Base-by-base conservation (phyloP, 2,797 vertebrate genomes). In the Cossypha dichroa region DNA sequence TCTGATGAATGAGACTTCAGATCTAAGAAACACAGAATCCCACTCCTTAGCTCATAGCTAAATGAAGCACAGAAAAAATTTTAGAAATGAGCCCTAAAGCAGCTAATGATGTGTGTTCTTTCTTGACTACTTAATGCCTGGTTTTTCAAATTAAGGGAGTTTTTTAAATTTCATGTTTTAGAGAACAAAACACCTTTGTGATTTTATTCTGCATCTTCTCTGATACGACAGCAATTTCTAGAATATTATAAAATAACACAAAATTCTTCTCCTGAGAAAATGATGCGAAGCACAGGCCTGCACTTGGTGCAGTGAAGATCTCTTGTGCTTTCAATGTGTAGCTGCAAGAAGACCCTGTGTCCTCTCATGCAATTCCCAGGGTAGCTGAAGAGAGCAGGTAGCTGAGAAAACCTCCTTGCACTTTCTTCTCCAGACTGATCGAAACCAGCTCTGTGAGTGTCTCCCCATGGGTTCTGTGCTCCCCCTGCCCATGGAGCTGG, bases 1-100 rank as follows among this genome's bases (percentile, higher is more conserved):
- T 83, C 73, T 88, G 31, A 62, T 85, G 13, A 72, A 84, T 85
- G 34, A 59, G 20, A 68, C 26, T 80, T 80, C 56, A 86, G 13
- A 68, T 49, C 40, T 55, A 25, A 88, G 56, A 76, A 90, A 48
- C 28, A 28, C 12, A 48, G 25, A 73, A 48, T 64, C 4, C 10
- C 6, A 59, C 38, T 66, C n/a, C 11, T 51, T 31, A 48, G 26
- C 9, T 72, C 23, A 48, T 13, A 68, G 59, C 10, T 72, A 72
- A 83, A 64, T 45, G 72, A 85, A 81, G 16, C 29, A 52, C 13
- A 73, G 29, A 69, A 68, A 76, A 68, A 3, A 33, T 1, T 36
- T 43, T 18, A 29, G 49, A 55, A 82, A 56, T 67, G 2, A 64
- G 51, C 8, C 4, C 3, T 5, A 68, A 29, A 60, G 9, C 21